Evolutionary conservation across 2,797 vertebrate genomes (phyloP), one percentile per base, ranked within the genome.

Genomic region (Epinephelus awoara): DNA sequence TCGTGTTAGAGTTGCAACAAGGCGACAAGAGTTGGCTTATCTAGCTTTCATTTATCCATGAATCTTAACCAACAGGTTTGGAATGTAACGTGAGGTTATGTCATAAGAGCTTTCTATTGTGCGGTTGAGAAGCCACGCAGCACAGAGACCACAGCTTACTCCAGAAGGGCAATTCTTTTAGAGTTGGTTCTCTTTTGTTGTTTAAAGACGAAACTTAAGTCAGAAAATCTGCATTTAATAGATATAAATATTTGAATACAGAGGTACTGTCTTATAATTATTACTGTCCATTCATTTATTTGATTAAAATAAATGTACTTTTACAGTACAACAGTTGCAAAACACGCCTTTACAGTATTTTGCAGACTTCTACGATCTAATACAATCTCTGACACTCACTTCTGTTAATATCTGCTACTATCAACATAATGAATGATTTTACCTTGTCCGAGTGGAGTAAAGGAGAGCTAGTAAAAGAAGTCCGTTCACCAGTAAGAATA

Each of bases 391-490:
- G 14, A 27, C 72, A 72, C 59, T 9, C 38, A 57, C 7, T 6
- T 42, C n/a, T 63, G 29, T 5, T 67, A 49, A 63, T 19, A 56
- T 23, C 5, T 56, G 18, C 6, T 68, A 44, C 58, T 19, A 63
- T 64, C 6, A 63, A 15, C 4, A 50, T 8, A 66, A 71, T 47
- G 5, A 55, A 54, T 21, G 44, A 21, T 63, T 75, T 93, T 92
- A 96, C 95, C 95, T 94, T 54, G 17, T 88, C 27, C 94, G 91
- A 44, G 77, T 79, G 5, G 17, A 83, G 78, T 14, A 92, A 14
- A 93, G 21, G 12, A 93, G 13, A 52, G 88, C 2, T n/a, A 94
- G 21, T 15, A 85, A 14, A 17, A 94, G 23, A 17, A 94, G 42
- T 71, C 86, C 91, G 51, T 4, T 85, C 23, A 94, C 40, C 9